These are phyloP conservation scores for Drosophila serrata DNA, from an alignment of 1,140 invertebrate genomes.

Conservation along the genomic window DNA sequence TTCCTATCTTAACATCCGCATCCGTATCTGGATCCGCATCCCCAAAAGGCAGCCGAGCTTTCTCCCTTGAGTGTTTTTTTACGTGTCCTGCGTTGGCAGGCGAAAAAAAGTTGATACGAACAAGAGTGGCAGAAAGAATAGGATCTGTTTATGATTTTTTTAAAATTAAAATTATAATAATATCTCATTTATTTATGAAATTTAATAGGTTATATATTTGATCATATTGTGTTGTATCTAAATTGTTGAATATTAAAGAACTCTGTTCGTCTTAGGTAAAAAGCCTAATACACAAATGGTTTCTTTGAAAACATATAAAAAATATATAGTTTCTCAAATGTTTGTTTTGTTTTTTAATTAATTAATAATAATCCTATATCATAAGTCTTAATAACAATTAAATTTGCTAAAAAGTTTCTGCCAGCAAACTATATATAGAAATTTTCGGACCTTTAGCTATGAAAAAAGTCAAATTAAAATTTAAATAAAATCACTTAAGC, in stretches of 20 bases:
- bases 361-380: background rate
- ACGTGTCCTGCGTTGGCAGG: slow-evolving; percentile 31
- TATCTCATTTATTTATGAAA: background rate
- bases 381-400: background rate
- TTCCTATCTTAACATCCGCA: slow-evolving; percentile 14
- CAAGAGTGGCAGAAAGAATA: background rate
- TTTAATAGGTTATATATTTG: no score
- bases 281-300: background rate
- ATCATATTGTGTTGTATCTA: no score
- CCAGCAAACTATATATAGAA: background rate
- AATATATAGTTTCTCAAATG: background rate
- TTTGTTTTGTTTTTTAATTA: background rate
- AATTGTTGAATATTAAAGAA: background rate
- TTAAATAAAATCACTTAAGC: background rate
- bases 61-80: slow-evolving; percentile 61
- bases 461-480: background rate
- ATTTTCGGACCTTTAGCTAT: rapidly evolving
- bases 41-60: slow-evolving; percentile 23
- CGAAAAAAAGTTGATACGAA: slow-evolving; percentile 25
- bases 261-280: background rate
- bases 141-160: background rate
- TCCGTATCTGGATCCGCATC: slow-evolving; percentile 10
- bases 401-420: background rate
- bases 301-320: background rate
- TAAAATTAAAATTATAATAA: background rate